A percentile compares a stretch with the other conserved stretches of the same genome.
These are phyloP conservation scores for Notolabrus celidotus DNA, from an alignment of 2,797 vertebrate species.

Conservation along the genomic window DNA sequence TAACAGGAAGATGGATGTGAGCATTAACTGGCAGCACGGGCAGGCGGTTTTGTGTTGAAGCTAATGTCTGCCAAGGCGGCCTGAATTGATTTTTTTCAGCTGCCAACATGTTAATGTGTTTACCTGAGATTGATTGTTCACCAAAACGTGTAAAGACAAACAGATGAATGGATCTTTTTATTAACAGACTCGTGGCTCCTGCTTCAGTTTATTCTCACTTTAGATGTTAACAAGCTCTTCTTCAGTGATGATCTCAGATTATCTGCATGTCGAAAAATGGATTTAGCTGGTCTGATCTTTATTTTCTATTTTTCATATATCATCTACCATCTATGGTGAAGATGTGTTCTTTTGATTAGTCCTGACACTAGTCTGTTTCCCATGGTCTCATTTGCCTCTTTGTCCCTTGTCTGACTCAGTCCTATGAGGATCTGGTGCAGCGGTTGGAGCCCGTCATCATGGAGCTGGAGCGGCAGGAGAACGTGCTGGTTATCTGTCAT, in stretches of 20 bases:
- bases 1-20: conserved; percentile 43
- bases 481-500: conserved; percentile 97
- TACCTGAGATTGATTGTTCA: neutral
- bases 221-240: neutral
- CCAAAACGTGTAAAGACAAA: neutral
- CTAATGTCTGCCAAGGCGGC: neutral
- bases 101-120: conserved; percentile 13
- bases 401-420: conserved; percentile 78
- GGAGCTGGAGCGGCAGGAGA: conserved; percentile 98
- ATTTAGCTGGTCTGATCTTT: too few relatives aligned
- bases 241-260: neutral
- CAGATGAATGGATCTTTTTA: neutral
- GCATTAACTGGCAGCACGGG: conserved; percentile 28
- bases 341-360: neutral
- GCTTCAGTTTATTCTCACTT: neutral
- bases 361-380: accelerated
- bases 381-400: neutral
- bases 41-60: neutral
- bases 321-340: too few relatives aligned
- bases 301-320: too few relatives aligned
- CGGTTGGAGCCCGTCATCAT: conserved; percentile 97
- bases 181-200: neutral
- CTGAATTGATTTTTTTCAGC: conserved; percentile 13
- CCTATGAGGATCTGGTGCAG: conserved; percentile 98
- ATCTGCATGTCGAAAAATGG: neutral